A percentile compares a stretch with the other conserved stretches of the same genome.
These are phyloP conservation scores for Synanceia verrucosa DNA, from an alignment of 2,797 vertebrate genomes.

Conservation along the genomic window DNA sequence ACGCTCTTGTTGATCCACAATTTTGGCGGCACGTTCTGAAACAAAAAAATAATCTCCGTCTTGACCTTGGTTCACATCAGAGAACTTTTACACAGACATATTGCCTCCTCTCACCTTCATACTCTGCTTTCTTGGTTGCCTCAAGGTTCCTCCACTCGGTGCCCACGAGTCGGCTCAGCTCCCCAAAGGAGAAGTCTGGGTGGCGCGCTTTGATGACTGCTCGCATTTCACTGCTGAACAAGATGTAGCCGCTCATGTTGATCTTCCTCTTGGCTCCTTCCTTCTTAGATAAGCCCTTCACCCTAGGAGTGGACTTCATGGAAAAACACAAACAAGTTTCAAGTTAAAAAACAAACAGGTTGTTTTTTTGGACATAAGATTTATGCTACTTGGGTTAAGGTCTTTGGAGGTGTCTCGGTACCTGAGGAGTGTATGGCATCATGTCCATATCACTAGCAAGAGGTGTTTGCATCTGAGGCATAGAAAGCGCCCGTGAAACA, in stretches of 20 bases:
- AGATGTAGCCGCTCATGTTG: conserved; percentile 99
- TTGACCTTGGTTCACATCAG: conserved; percentile 4
- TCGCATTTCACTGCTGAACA: conserved; percentile 99
- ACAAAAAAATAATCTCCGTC: conserved; percentile 18
- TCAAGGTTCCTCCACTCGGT: conserved; percentile 99
- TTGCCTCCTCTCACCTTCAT: conserved; percentile 89
- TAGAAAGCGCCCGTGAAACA: conserved; percentile 86
- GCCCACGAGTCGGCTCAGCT: conserved; percentile 97
- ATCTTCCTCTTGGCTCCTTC: conserved; percentile 99
- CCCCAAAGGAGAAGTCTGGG: conserved; percentile 97
- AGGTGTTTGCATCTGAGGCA: conserved; percentile 93
- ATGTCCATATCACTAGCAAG: conserved; percentile 89
- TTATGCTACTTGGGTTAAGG: neutral
- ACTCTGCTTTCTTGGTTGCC: conserved; percentile 95
- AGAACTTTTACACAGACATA: neutral
- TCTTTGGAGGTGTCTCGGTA: conserved; percentile 13
- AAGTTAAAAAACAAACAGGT: neutral
- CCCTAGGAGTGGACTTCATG: conserved; percentile 92
- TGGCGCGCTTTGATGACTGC: conserved; percentile 98
- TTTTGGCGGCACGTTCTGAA: conserved; percentile 98
- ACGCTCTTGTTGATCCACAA: conserved; percentile 98
- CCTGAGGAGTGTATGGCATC: conserved; percentile 95
- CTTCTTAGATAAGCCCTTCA: conserved; percentile 95
- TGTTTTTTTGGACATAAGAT: neutral
- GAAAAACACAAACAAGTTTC: neutral